Conservation (phyloP, 2,113 vertebrate genomes). For the Apaloderma vittatum region DNA sequence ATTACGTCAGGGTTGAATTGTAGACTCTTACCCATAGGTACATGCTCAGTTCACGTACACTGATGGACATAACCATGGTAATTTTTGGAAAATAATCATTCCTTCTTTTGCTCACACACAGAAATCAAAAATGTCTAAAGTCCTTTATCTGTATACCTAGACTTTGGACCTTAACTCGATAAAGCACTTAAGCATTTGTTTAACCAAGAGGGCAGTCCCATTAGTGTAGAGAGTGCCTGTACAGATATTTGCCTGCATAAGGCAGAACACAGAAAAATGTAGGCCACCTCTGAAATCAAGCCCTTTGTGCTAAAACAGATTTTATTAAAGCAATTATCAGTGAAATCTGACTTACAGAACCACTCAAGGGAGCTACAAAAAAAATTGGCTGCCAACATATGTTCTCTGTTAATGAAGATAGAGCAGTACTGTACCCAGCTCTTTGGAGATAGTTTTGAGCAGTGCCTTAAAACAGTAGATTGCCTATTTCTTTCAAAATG, state of each 20-base stretch:
- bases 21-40: background rate
- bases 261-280: background rate
- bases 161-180: background rate
- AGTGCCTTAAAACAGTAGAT: background rate
- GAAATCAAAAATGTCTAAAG: background rate
- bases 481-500: background rate
- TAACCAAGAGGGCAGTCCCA: background rate
- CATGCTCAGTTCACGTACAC: background rate
- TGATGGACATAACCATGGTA: background rate
- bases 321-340: constrained; percentile 54
- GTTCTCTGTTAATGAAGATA: constrained; percentile 35
- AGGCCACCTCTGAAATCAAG: constrained; percentile 5
- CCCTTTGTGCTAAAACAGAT: constrained; percentile 11
- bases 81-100: background rate
- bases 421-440: background rate
- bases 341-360: constrained; percentile 31
- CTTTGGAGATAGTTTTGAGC: background rate
- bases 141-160: background rate
- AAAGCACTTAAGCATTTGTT: background rate
- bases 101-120: background rate
- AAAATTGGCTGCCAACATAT: background rate
- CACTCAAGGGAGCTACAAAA: constrained; percentile 20
- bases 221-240: background rate
- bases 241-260: background rate
- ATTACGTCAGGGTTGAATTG: background rate